A percentile compares a stretch with the other conserved stretches of the same genome.
Evolutionary conservation across 2,888 invertebrate genomes (phyloP).

Genomic region (Hofmannophila pseudospretella): DNA sequence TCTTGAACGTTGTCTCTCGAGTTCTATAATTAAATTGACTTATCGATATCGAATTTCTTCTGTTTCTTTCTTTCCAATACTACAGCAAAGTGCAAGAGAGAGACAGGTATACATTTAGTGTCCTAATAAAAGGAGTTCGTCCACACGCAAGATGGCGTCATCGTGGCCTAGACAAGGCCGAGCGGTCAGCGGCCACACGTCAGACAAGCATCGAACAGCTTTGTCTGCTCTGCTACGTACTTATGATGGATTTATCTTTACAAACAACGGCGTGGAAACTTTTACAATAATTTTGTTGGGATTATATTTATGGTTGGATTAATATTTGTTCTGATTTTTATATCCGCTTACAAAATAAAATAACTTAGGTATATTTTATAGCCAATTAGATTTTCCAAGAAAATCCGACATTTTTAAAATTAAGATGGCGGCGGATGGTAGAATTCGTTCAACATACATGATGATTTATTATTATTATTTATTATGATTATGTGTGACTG

Average conservation of each 20-base stretch:
- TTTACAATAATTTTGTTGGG: too few relatives aligned
- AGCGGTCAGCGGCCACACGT: constrained; percentile 70
- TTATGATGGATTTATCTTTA: constrained; percentile 30
- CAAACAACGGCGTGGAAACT: constrained; percentile 26
- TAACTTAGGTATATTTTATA: too few relatives aligned
- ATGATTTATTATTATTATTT: too few relatives aligned
- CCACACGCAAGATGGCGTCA: constrained; percentile 72
- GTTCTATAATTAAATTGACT: constrained; percentile 42
- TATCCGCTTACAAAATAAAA: too few relatives aligned
- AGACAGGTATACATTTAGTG: constrained; percentile 51
- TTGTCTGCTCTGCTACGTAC: constrained; percentile 45
- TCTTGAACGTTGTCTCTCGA: constrained; percentile 27
- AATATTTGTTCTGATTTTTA: too few relatives aligned
- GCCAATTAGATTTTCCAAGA: too few relatives aligned
- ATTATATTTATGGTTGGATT: too few relatives aligned
- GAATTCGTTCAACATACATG: too few relatives aligned
- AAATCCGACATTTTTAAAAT: too few relatives aligned
- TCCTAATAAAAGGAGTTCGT: constrained; percentile 65
- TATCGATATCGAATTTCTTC: constrained; percentile 23
- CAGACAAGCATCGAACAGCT: constrained; percentile 60
- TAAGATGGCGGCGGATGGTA: too few relatives aligned
- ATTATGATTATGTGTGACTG: too few relatives aligned
- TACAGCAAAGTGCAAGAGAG: constrained; percentile 30
- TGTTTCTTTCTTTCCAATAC: constrained; percentile 33
- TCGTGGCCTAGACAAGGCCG: constrained; percentile 77